Evolutionary conservation across 2,797 vertebrate genomes (phyloP).

Genomic region (Acridotheres tristis): DNA sequence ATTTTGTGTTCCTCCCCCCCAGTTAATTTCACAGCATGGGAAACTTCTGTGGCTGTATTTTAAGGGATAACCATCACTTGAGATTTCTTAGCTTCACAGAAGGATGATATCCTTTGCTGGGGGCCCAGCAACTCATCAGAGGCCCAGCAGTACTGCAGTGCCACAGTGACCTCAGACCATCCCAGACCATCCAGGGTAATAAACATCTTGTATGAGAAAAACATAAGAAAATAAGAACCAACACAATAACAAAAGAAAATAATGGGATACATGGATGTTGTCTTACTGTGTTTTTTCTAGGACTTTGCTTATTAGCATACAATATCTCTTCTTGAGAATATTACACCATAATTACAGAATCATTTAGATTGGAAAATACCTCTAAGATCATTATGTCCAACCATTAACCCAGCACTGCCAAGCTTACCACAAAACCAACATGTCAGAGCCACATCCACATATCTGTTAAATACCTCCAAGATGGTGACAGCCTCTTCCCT

Average conservation of each 20-base stretch:
- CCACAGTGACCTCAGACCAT: background rate
- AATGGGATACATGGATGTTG: rapidly evolving
- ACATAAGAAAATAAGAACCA: background rate
- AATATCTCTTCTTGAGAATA: background rate
- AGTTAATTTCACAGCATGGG: background rate
- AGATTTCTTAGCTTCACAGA: background rate
- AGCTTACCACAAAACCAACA: background rate
- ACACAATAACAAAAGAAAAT: background rate
- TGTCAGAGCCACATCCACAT: rapidly evolving
- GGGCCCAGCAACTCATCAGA: background rate
- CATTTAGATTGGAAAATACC: background rate
- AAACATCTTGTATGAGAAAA: background rate
- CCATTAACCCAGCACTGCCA: background rate
- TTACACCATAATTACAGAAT: background rate
- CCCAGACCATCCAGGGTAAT: background rate
- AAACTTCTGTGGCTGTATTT: background rate
- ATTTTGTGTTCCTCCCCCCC: background rate
- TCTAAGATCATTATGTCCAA: background rate
- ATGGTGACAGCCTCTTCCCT: background rate
- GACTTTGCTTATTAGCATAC: background rate
- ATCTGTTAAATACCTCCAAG: background rate
- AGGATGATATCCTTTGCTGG: background rate
- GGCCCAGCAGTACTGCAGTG: background rate
- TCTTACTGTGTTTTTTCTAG: background rate
- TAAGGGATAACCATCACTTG: background rate